Base-by-base conservation (phyloP, 1,140 invertebrate genomes). In the Trichomalopsis sarcophagae region DNA sequence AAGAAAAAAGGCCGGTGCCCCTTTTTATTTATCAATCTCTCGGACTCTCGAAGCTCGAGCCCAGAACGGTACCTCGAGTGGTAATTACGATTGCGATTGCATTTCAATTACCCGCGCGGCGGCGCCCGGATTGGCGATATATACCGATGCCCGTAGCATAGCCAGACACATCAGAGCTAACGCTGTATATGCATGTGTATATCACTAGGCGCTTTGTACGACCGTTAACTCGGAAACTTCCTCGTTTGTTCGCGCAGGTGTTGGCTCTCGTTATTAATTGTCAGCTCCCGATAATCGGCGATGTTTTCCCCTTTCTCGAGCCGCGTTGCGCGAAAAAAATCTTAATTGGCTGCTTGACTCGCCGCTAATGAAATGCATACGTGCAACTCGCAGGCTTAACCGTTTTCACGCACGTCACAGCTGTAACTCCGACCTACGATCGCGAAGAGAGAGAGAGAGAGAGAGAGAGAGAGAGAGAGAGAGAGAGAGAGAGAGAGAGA, bases 71-170 rank as follows among this genome's bases (percentile, higher is more conserved):
- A 68, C 21, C 50, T 14, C 36, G 14, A 83, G 44, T 75, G 73
- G 14, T 62, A 82, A 66, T 71, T n/a, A 66, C 27, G 55, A 77
- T 77, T 68, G 9, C 81, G 73, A 84, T 50, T 84, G 44, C 40
- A 79, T 78, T 84, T 84, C 75, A 84, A 78, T 83, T 83, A 77
- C 74, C 68, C 73, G 23, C 66, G 66, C n/a, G 75, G 13, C 69
- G 69, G 66, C 17, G 71, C 73, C 7, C 73, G 36, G 5, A 14
- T 44, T 44, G 23, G 68, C 68, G 68, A 71, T 27, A 10, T 40
- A 44, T 75, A 75, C 27, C 36, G 21, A 75, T 71, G 33, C 23
- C 10, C 17, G 17, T 14, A 50, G 44, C 44, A 6, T 36, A 36
- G 40, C 40, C 40, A 44, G 40, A 44, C 40, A 44, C 40, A 44